Conservation (phyloP, 2,113 vertebrate species). For the Gasterosteus nipponicus region DNA sequence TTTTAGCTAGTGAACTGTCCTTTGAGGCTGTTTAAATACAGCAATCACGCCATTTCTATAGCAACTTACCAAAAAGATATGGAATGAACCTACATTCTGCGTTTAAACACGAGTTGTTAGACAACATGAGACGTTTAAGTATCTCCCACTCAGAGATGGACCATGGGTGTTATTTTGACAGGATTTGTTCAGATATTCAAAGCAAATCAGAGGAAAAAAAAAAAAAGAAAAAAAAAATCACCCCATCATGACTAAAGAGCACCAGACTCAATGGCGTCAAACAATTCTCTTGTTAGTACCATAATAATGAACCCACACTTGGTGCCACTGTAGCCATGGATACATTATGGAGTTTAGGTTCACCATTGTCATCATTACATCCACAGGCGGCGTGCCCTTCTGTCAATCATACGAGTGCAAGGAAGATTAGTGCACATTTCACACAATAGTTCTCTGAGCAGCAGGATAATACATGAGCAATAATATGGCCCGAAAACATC, state of each 20-base stretch:
- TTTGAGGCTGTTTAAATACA: conserved; percentile 39
- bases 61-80: conserved; percentile 34
- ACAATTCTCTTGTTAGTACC: conserved; percentile 37
- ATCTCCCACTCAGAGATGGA: conserved; percentile 23
- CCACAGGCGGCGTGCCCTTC: conserved; percentile 7
- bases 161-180: conserved; percentile 28
- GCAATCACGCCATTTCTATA: conserved; percentile 13
- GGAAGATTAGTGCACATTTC: conserved; percentile 54
- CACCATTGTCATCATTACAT: conserved; percentile 15
- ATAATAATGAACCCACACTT: conserved; percentile 14
- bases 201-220: conserved; percentile 59
- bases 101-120: conserved; percentile 37
- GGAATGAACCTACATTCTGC: conserved; percentile 63
- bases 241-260: conserved; percentile 65
- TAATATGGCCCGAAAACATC: conserved; percentile 25
- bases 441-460: conserved; percentile 49
- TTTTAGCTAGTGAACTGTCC: conserved; percentile 16
- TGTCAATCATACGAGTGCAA: conserved; percentile 66
- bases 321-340: conserved; percentile 20
- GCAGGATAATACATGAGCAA: conserved; percentile 24
- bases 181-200: conserved; percentile 64
- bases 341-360: conserved; percentile 23
- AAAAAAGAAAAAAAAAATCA: conserved; percentile 54
- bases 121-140: conserved; percentile 19
- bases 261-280: conserved; percentile 28